These are phyloP conservation scores for Hyposoter dolosus DNA, from an alignment of 2,888 invertebrate species.

Conservation along the genomic window DNA sequence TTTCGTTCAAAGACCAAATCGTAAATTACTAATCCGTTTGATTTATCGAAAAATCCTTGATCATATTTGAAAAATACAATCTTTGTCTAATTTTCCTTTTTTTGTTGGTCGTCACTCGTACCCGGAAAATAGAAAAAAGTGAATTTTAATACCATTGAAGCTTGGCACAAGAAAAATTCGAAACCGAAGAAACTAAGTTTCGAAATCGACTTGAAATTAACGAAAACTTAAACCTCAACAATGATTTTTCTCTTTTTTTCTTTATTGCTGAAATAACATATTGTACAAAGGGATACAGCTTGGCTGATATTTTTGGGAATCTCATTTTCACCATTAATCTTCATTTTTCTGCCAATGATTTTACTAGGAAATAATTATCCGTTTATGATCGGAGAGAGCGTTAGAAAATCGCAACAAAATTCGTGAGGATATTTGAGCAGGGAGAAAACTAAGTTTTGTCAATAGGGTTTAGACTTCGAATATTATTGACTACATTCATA, in stretches of 20 bases:
- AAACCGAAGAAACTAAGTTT: no score
- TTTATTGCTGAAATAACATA: neutral
- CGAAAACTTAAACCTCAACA: neutral
- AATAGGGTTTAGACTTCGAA: neutral
- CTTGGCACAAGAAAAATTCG: neutral
- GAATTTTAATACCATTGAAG: neutral
- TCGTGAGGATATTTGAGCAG: neutral
- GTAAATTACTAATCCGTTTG: neutral
- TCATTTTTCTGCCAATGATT: slow-evolving; percentile 6
- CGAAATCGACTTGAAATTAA: neutral
- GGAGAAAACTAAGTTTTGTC: neutral
- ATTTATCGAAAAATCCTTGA: neutral
- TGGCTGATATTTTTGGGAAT: neutral
- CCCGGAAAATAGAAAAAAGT: neutral
- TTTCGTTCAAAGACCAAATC: neutral
- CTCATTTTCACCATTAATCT: neutral
- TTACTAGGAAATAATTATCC: slow-evolving; percentile 10
- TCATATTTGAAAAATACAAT: neutral
- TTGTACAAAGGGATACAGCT: neutral
- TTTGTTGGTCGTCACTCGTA: neutral
- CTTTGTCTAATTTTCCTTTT: neutral
- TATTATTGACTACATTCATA: neutral
- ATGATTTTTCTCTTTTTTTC: neutral
- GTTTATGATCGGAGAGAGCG: neutral
- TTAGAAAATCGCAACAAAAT: neutral